These are phyloP conservation scores for Torymus texanus DNA, from an alignment of 2,888 invertebrate genomes.

Conservation along the genomic window DNA sequence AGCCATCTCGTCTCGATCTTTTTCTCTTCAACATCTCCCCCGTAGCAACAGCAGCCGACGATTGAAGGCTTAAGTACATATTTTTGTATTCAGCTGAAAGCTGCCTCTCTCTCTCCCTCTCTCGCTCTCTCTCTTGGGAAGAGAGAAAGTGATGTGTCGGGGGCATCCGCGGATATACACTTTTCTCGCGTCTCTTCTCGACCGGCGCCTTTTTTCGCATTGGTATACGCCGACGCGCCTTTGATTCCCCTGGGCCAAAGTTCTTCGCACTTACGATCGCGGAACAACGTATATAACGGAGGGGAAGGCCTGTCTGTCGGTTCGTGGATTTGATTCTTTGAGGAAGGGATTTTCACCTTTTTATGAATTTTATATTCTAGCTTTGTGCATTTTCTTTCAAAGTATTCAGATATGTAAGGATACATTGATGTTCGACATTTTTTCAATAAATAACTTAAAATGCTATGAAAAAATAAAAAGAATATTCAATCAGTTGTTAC, in stretches of 20 bases:
- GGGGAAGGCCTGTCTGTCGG: conserved; percentile 6
- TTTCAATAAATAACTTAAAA: too few relatives aligned
- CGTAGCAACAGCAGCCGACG: conserved; percentile 57
- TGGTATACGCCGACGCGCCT: not conserved
- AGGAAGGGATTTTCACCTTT: not conserved
- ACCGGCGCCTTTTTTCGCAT: too few relatives aligned
- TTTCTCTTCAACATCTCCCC: not conserved
- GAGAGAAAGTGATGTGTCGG: not conserved
- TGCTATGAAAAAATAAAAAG: too few relatives aligned
- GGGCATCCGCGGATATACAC: conserved; percentile 1
- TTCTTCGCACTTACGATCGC: not conserved
- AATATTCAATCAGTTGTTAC: too few relatives aligned
- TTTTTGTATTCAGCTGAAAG: conserved; percentile 59
- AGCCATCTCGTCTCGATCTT: not conserved
- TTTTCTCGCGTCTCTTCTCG: not conserved
- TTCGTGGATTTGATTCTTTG: conserved; percentile 14
- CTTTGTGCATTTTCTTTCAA: not conserved
- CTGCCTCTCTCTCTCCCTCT: not conserved
- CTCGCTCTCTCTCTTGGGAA: too few relatives aligned
- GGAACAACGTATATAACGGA: not conserved
- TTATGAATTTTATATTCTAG: not conserved
- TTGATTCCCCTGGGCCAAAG: conserved; percentile 13
- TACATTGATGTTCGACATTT: too few relatives aligned
- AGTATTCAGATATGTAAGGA: too few relatives aligned
- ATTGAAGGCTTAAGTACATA: conserved; percentile 67